Percentiles rank a stretch among this genome's conserved stretches.
Evolutionary conservation across 2,113 vertebrate genomes (phyloP).

Genomic region (Sinocyclocheilus maitianheensis): DNA sequence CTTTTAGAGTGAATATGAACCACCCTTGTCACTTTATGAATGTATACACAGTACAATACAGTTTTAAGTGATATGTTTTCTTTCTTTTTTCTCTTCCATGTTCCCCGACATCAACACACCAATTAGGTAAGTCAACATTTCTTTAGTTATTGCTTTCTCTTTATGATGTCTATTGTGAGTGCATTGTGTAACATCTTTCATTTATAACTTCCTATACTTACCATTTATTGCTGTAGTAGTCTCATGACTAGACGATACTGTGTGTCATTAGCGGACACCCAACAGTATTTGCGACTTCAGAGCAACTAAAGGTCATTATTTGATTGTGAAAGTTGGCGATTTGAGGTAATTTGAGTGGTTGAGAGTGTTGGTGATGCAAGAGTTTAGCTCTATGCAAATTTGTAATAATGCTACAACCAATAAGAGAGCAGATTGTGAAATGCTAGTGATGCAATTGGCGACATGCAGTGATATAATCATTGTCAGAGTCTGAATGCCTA

Average conservation of each 20-base stretch:
- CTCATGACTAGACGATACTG: neutral
- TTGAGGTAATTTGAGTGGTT: neutral
- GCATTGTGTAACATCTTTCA: neutral
- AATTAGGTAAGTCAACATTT: slow-evolving; percentile 52
- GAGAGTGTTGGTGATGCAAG: neutral
- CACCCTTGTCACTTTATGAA: neutral
- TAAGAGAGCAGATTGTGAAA: neutral
- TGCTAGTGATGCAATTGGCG: neutral
- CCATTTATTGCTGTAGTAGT: neutral
- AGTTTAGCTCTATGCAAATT: neutral
- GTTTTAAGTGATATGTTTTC: slow-evolving; percentile 55
- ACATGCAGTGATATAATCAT: neutral
- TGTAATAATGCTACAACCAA: neutral
- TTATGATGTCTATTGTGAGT: neutral
- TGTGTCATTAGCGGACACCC: neutral
- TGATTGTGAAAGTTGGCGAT: neutral
- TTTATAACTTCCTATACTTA: neutral
- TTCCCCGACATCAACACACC: slow-evolving; percentile 27
- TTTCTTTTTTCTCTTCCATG: slow-evolving; percentile 60
- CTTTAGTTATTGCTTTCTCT: neutral
- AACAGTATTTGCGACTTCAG: neutral
- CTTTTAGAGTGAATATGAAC: slow-evolving; percentile 37
- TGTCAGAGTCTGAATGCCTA: neutral
- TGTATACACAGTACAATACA: slow-evolving; percentile 1
- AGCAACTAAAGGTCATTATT: neutral